Base-by-base conservation (phyloP, 2,797 vertebrate genomes). In the Micropoecilia bifurca region DNA sequence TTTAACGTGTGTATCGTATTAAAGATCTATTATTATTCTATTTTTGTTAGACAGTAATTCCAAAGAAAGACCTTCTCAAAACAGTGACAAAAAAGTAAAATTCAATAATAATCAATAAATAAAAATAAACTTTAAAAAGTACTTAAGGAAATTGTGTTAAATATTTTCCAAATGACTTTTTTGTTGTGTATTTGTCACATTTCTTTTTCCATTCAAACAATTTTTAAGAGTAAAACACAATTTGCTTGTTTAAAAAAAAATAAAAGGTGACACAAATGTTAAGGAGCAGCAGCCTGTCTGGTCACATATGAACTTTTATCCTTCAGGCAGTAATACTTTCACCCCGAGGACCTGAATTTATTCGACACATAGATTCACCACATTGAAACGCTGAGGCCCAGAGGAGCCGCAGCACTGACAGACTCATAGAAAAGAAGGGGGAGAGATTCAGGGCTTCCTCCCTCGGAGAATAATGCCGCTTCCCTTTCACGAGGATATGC, bases 401-500 rank as follows among this genome's bases (percentile, higher is more conserved):
- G 73, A 87, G 84, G 89, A 87, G 84, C 68, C 76, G 68, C 73
- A 33, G 78, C 39, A 85, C 83, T 90, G 89, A 93, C 85, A 92
- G 91, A 86, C 81, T 80, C 61, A 57, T 50, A 73, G 78, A 89
- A 90, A 91, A 84, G 68, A 77, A 41, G 84, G 47, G 68, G 72
- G 68, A 78, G 80, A 73, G n/a, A 83, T 80, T 75, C 71, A 41
- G 73, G 74, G 84, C 87, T 92, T 93, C 89, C 90, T 90, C 85
- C 87, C 87, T 84, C 50, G 39, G 90, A 80, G 76, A 87, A 85
- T 84, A 87, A 87, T 89, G 80, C 81, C 81, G 28, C 74, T 73
- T 75, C 47, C 73, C 78, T 33, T 66, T 78, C 73, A 74, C 77
- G 61, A 76, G 77, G 73, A 80, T 73, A 85, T 81, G 82, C 20